Conservation (phyloP, 1,140 invertebrate species). For the Gryon sp. region DNA sequence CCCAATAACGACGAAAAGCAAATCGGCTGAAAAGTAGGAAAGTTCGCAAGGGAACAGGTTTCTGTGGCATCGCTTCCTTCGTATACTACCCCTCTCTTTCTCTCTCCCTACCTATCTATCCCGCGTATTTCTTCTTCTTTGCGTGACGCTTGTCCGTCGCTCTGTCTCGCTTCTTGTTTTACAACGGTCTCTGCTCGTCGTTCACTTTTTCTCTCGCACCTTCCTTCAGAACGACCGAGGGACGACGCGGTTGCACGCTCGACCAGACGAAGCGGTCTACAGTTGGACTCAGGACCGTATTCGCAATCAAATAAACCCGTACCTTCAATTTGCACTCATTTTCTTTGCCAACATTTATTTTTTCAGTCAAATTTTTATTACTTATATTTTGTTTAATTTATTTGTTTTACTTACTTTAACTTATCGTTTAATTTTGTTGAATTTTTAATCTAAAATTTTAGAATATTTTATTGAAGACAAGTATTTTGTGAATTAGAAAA, state of each 20-base stretch:
- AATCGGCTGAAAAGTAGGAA: slow-evolving; percentile 75
- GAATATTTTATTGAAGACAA: too few species aligned
- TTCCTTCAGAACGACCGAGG: slow-evolving; percentile 78
- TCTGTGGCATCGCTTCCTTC: slow-evolving; percentile 69
- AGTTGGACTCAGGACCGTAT: slow-evolving; percentile 71
- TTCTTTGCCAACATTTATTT: background rate
- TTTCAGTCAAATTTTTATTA: too few species aligned
- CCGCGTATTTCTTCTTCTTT: slow-evolving; percentile 64
- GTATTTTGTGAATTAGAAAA: too few species aligned
- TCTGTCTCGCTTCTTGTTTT: slow-evolving; percentile 54
- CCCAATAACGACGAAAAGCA: slow-evolving; percentile 68
- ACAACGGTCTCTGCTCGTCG: slow-evolving; percentile 69
- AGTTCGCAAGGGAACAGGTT: slow-evolving; percentile 76
- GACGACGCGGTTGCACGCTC: slow-evolving; percentile 75
- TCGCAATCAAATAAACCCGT: background rate
- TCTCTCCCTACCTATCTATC: slow-evolving; percentile 30
- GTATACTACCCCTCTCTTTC: slow-evolving; percentile 59
- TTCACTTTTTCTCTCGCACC: slow-evolving; percentile 79
- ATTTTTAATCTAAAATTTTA: too few species aligned
- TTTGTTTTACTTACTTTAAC: too few species aligned
- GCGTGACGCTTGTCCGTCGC: slow-evolving; percentile 58
- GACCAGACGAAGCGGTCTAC: slow-evolving; percentile 74
- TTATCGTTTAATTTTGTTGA: too few species aligned
- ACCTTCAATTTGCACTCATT: background rate
- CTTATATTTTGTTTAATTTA: too few species aligned